Conservation (phyloP, 2,113 vertebrate species). For the Nycticorax nycticorax region DNA sequence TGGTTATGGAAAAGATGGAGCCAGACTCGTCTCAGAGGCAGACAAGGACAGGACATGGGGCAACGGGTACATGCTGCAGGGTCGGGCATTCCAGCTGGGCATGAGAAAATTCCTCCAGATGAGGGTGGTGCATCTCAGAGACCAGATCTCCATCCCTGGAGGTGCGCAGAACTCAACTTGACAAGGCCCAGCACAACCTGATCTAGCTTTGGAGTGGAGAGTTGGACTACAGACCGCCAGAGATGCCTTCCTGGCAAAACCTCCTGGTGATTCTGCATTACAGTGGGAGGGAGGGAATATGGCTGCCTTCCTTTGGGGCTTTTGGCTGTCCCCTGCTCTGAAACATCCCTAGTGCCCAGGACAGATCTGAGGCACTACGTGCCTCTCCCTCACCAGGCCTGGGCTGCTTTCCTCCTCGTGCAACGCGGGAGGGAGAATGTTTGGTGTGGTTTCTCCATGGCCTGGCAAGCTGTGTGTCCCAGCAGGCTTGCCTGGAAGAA, state of each 20-base stretch:
- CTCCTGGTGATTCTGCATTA: neutral
- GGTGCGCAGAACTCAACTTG: neutral
- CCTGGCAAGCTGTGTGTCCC: neutral
- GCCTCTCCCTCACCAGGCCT: neutral
- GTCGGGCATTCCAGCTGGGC: neutral
- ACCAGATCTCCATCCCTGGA: neutral
- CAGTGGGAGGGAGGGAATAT: neutral
- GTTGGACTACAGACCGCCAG: neutral
- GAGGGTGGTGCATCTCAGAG: neutral
- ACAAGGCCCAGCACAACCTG: neutral
- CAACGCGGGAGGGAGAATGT: accelerated
- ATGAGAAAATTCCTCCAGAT: neutral
- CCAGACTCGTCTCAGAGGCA: neutral
- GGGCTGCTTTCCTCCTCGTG: neutral
- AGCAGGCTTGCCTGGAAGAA: neutral
- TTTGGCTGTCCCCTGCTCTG: neutral
- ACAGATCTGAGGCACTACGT: neutral
- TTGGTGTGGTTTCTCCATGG: neutral
- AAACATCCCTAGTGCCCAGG: neutral
- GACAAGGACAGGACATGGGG: neutral
- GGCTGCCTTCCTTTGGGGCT: neutral
- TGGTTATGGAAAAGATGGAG: neutral
- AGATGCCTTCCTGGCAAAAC: neutral
- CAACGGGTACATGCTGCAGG: neutral
- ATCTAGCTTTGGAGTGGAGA: neutral